Percentiles rank a stretch among this genome's conserved stretches.
These are phyloP conservation scores for Plebejus anna DNA, from an alignment of 2,888 invertebrate species.

Conservation along the genomic window DNA sequence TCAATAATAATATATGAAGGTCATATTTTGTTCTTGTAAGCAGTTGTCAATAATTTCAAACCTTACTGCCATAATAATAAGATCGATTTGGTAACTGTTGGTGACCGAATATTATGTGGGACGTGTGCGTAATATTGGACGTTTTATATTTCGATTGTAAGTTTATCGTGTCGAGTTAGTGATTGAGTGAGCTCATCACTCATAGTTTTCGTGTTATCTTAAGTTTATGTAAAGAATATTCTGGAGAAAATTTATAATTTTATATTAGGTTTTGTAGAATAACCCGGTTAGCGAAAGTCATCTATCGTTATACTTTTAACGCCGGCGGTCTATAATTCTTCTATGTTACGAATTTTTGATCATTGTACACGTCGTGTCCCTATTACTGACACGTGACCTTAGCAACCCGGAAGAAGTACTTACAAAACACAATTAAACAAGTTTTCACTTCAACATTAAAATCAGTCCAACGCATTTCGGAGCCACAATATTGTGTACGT, in stretches of 20 bases:
- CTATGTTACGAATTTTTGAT: background rate
- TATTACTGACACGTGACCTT: no score
- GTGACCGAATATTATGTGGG: background rate
- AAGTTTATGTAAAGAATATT: constrained; percentile 9
- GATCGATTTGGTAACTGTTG: background rate
- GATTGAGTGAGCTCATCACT: constrained; percentile 61
- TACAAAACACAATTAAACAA: no score
- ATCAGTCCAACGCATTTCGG: no score
- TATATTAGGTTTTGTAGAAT: background rate
- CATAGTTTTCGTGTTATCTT: constrained; percentile 43
- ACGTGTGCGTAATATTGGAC: constrained; percentile 31
- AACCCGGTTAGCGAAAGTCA: background rate
- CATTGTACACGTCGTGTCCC: background rate
- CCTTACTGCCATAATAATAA: background rate
- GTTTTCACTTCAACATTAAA: no score
- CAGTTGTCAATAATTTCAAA: background rate
- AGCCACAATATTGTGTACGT: no score
- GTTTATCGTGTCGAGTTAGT: constrained; percentile 40
- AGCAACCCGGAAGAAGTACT: no score
- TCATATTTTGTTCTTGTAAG: background rate
- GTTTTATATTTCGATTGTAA: constrained; percentile 37
- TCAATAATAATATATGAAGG: constrained; percentile 21
- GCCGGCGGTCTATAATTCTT: no score
- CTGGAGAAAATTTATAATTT: constrained; percentile 31
- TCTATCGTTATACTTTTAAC: no score